Base-by-base conservation (phyloP, 2,797 vertebrate genomes). In the Sebastes wilsoni region DNA sequence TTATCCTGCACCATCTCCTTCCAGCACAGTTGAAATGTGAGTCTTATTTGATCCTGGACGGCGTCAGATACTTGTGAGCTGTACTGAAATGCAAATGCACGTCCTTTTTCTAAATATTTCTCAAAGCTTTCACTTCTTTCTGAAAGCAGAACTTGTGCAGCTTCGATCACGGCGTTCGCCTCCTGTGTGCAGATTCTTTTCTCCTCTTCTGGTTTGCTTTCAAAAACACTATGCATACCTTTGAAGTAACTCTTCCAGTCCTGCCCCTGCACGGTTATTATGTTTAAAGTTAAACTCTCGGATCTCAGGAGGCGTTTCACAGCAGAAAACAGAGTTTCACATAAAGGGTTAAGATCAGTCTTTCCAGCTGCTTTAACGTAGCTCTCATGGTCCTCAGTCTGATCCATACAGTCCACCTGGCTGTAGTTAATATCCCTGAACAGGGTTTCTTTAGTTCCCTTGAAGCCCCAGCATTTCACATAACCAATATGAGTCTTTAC, bases 401-500 rank as follows among this genome's bases (percentile, higher is more conserved):
- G 79, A 68, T 42, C 55, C 12, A 93, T 32, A 20, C 20, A 72
- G 16, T 89, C 59, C 58, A 93, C 27, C 16, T 94, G 91, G 16
- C n/a, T 73, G 69, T 71, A 88, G 78, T 52, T 80, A 10, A 94
- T 8, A 22, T 75, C 83, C 72, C 75, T 85, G 56, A 93, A 94
- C 18, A 94, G 25, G 16, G 38, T 88, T 80, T 94, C 91, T 85
- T 94, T 95, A n/a, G 58, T 64, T 74, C 88, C 91, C 80, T 85
- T 94, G 64, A 94, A 95, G 42, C 92, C 91, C 92, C 92, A 94
- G 14, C 86, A 89, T 73, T 80, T 94, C 23, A 67, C 12, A 71
- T 77, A 94, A 18, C 93, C 91, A 62, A 94, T 71, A 42, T 88
- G 62, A 59, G 91, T 93, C 75, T 81, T 94, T 0, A 93, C 83